Percentiles rank a stretch among this genome's conserved stretches.
phyloP scores from a whole-genome alignment of 2,113 vertebrate genomes.

The Oenanthe oenanthe region DNA sequence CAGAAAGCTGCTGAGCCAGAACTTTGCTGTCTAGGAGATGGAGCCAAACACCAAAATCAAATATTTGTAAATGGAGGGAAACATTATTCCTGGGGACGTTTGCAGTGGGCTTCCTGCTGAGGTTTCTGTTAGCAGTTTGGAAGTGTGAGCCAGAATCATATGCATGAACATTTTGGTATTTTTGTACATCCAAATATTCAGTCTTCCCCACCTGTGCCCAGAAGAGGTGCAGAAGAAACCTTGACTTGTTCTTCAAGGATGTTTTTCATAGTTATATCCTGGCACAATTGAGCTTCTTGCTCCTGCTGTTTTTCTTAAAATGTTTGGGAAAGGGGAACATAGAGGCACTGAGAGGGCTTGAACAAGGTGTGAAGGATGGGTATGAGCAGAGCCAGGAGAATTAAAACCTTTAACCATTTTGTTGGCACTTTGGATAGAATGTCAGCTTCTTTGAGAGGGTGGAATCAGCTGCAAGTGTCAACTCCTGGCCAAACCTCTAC shows the following conservation, averaged over 20 bases:
- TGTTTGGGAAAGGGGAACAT: neutral
- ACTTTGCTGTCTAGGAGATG: neutral
- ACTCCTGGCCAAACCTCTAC: neutral
- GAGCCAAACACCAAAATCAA: neutral
- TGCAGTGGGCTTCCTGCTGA: neutral
- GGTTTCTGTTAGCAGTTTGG: neutral
- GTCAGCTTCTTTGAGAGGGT: neutral
- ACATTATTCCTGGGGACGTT: neutral
- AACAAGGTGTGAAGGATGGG: neutral
- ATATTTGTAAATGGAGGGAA: conserved; percentile 1
- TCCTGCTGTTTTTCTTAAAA: neutral
- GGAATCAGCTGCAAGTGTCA: neutral
- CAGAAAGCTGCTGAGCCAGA: neutral
- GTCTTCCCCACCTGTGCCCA: neutral
- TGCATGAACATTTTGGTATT: neutral
- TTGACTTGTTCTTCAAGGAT: neutral
- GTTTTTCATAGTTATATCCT: neutral
- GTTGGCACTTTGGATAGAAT: neutral
- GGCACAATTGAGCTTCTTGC: neutral
- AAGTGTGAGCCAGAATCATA: neutral
- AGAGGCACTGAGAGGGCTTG: neutral
- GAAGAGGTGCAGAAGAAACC: neutral
- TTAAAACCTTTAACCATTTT: neutral
- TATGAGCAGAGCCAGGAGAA: neutral
- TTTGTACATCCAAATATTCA: neutral